Evolutionary conservation across 2,888 invertebrate genomes (phyloP), one percentile per base, ranked within the genome.

Genomic region (Sarcophaga subvicina): DNA sequence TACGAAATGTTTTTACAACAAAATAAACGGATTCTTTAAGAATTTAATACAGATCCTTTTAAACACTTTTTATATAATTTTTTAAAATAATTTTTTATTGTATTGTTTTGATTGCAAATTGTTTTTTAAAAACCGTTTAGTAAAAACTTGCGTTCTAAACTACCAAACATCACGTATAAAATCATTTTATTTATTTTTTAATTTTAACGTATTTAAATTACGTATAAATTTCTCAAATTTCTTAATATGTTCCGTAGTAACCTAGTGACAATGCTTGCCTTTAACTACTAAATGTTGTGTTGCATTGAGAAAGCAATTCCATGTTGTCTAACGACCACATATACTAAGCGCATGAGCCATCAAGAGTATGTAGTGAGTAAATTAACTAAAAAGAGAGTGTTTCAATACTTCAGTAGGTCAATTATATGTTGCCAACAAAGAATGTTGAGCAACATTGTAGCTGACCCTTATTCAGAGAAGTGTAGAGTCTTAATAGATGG

Each of bases 261-360:
- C 78, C 78, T 79, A 10, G 14, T 69, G 69, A 25, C 2, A 79
- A 54, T 63, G 69, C 73, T 37, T 79, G 11, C 62, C 54, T 69
- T 62, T 17, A 54, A 63, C 78, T 69, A 79, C 83, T 83, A 69
- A 78, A 54, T 73, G 60, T 22, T 54, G 67, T 62, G 11, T 63
- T 27, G 20, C 20, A 72, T 49, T 27, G 17, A 3, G 66, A 73
- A 72, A 69, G 37, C 25, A 25, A 54, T 69, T 69, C 17, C 25
- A 6, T 67, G 22, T 83, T 67, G 69, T 63, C 20, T 54, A 11
- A 69, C 59, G 47, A 63, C 14, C 8, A 47, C 11, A 27, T 20
- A 37, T 10, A 37, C 37, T 6, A 4, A 25, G 67, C 73, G 78
- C 73, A 78, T 60, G 37, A 37, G 69, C 14, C 37, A 12, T 0